phyloP scores from a whole-genome alignment of 1,140 invertebrate genomes.

The Liolophura sinensis region DNA sequence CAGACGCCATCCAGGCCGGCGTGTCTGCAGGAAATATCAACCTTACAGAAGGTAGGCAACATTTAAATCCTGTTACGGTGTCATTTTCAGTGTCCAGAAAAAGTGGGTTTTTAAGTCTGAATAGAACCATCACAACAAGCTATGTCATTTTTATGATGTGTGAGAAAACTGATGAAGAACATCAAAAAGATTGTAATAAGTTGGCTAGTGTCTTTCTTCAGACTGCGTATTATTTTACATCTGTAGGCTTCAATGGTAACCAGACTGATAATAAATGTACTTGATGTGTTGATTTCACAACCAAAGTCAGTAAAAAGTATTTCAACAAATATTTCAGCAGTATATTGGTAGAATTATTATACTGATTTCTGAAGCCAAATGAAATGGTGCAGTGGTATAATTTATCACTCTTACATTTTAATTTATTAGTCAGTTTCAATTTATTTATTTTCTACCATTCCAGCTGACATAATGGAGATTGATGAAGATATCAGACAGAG shows the following conservation, averaged over 20 bases:
- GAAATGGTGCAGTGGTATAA: slow-evolving; percentile 7
- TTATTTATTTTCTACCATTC: slow-evolving; percentile 23
- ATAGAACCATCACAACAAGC: neutral
- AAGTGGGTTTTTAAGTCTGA: neutral
- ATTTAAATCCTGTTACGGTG: neutral
- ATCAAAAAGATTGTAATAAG: neutral
- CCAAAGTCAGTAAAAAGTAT: too few relatives aligned
- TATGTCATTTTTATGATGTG: neutral
- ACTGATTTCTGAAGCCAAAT: slow-evolving; percentile 17
- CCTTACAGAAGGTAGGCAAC: slow-evolving; percentile 69
- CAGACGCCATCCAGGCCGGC: slow-evolving; percentile 58
- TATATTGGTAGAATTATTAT: too few relatives aligned
- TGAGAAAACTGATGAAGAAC: neutral
- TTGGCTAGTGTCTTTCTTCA: slow-evolving; percentile 1
- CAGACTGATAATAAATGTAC: too few relatives aligned
- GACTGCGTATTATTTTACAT: slow-evolving; percentile 13
- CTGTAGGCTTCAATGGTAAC: too few relatives aligned
- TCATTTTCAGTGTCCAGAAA: slow-evolving; percentile 4
- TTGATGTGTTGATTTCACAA: too few relatives aligned
- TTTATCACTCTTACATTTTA: neutral
- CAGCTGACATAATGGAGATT: slow-evolving; percentile 84
- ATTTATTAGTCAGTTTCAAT: slow-evolving; percentile 4
- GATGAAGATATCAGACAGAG: slow-evolving; percentile 81
- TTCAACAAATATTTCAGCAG: too few relatives aligned
- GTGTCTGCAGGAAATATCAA: slow-evolving; percentile 68